phyloP scores from a whole-genome alignment of 2,888 invertebrate species.

The Lordiphosa fenestrarum region DNA sequence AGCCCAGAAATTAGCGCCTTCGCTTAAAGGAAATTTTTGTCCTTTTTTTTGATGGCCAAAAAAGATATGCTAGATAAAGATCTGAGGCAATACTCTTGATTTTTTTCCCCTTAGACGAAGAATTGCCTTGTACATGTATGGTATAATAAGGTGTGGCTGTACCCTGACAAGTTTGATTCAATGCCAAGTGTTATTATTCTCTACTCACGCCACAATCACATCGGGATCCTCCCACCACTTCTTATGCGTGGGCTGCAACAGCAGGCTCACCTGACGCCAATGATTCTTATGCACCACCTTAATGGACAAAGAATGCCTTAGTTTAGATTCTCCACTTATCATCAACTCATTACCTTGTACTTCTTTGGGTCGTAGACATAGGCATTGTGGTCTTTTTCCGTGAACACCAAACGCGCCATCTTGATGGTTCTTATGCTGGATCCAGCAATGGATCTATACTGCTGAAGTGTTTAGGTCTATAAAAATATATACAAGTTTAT shows the following conservation, averaged over 20 bases:
- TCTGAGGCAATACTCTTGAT: slow-evolving; percentile 22
- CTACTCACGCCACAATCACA: slow-evolving; percentile 79
- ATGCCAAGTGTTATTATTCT: slow-evolving; percentile 33
- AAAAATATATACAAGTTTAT: slow-evolving; percentile 9
- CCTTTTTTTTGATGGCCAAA: neutral
- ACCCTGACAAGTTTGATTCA: too few species aligned
- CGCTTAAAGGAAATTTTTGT: slow-evolving; percentile 9
- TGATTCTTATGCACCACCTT: slow-evolving; percentile 68
- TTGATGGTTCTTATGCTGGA: slow-evolving; percentile 4
- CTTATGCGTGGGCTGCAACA: slow-evolving; percentile 67
- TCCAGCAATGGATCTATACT: neutral
- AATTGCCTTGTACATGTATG: slow-evolving; percentile 5
- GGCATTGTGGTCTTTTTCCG: slow-evolving; percentile 53
- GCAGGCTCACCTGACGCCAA: slow-evolving; percentile 70
- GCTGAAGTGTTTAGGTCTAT: neutral
- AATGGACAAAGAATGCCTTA: too few species aligned
- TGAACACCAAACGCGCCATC: slow-evolving; percentile 73
- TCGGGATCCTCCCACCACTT: slow-evolving; percentile 80
- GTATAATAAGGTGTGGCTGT: slow-evolving; percentile 39
- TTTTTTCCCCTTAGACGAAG: slow-evolving; percentile 6
- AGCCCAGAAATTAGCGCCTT: slow-evolving; percentile 37
- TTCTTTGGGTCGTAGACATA: slow-evolving; percentile 52
- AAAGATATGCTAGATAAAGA: slow-evolving; percentile 4
- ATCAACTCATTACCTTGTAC: slow-evolving; percentile 47
- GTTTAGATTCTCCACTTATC: accelerated